These are phyloP conservation scores for Diachasmimorpha longicaudata DNA, from an alignment of 1,140 invertebrate species.

Conservation along the genomic window DNA sequence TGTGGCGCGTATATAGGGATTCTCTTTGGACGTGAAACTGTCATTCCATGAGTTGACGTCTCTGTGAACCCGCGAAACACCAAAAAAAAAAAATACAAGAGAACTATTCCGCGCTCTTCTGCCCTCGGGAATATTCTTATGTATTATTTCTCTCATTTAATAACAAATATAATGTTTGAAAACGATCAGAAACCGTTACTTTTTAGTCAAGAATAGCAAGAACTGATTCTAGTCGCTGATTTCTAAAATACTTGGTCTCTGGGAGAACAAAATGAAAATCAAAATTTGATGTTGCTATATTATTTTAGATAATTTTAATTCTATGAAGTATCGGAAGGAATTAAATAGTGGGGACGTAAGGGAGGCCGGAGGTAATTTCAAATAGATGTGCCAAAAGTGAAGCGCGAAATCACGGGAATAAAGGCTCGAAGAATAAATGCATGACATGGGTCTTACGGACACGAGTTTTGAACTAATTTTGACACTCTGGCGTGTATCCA, in stretches of 20 bases:
- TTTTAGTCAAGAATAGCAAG: too few species aligned
- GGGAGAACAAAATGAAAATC: too few species aligned
- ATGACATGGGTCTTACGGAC: conserved; percentile 63
- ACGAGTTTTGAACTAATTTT: conserved; percentile 64
- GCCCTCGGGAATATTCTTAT: not conserved
- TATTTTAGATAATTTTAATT: too few species aligned
- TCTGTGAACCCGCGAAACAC: not conserved
- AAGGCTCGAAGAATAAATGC: conserved; percentile 52
- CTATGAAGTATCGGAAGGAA: too few species aligned
- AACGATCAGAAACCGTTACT: too few species aligned
- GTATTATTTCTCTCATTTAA: not conserved
- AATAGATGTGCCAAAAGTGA: conserved; percentile 22
- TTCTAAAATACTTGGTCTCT: too few species aligned
- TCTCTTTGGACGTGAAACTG: conserved; percentile 36
- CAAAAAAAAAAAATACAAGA: not conserved
- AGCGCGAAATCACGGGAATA: not conserved
- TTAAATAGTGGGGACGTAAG: too few species aligned
- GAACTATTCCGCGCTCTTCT: not conserved
- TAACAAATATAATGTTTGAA: not conserved
- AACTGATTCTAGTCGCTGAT: not conserved
- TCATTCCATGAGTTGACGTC: conserved; percentile 41
- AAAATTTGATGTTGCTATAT: too few species aligned
- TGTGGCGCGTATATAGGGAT: conserved; percentile 45
- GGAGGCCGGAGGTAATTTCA: not conserved
- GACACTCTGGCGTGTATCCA: conserved; percentile 61